Conservation (phyloP, 2,113 vertebrate species). For the Polypterus senegalus region DNA sequence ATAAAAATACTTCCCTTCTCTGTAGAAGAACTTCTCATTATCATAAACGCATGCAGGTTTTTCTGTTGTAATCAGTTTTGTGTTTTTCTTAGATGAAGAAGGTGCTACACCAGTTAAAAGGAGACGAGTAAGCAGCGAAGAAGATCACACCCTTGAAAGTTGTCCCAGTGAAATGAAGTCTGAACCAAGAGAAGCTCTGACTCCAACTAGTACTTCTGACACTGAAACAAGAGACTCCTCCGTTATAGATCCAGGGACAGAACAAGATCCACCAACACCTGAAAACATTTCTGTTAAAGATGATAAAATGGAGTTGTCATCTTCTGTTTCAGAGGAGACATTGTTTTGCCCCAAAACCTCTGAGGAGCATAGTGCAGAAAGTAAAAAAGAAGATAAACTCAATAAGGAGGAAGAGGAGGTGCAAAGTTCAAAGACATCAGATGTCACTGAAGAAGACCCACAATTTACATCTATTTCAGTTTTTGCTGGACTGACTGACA, state of each 20-base stretch:
- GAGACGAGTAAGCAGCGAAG: slow-evolving; percentile 78
- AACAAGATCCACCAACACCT: slow-evolving; percentile 87
- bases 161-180: slow-evolving; percentile 58
- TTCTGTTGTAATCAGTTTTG: slow-evolving; percentile 7
- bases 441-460: slow-evolving; percentile 53
- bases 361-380: slow-evolving; percentile 36
- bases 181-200: slow-evolving; percentile 71
- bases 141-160: slow-evolving; percentile 57
- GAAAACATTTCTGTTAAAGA: slow-evolving; percentile 65
- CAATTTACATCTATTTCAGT: slow-evolving; percentile 63
- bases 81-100: slow-evolving; percentile 61
- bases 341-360: slow-evolving; percentile 40
- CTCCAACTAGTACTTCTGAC: slow-evolving; percentile 88
- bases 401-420: slow-evolving; percentile 46
- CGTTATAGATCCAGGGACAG: slow-evolving; percentile 92
- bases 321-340: slow-evolving; percentile 61
- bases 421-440: slow-evolving; percentile 49
- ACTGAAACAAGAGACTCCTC: slow-evolving; percentile 94
- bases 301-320: slow-evolving; percentile 73
- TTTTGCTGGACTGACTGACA: slow-evolving; percentile 58
- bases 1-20: no score
- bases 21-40: no score
- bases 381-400: slow-evolving; percentile 50
- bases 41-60: no score
- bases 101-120: slow-evolving; percentile 88